phyloP scores from a whole-genome alignment of 2,113 vertebrate genomes.

The Dendropsophus ebraccatus region DNA sequence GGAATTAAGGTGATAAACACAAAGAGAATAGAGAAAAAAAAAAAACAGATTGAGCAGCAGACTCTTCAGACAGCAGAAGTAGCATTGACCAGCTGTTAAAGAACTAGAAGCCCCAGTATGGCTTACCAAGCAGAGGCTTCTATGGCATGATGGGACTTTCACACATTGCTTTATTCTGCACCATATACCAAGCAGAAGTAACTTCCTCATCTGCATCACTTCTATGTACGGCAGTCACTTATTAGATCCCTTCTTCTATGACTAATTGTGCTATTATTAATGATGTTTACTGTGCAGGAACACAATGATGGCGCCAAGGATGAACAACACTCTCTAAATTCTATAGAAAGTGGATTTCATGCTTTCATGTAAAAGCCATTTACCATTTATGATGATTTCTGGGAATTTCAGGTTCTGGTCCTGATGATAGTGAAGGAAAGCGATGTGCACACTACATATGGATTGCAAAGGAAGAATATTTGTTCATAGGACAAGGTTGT shows the following conservation, averaged over 20 bases:
- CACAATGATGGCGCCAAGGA: background rate
- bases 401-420: too few species aligned
- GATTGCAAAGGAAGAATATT: too few species aligned
- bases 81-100: background rate
- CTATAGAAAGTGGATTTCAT: background rate
- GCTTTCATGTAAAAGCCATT: background rate
- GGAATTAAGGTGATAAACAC: constrained; percentile 1
- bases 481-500: too few species aligned
- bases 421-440: too few species aligned
- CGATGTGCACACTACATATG: too few species aligned
- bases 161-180: background rate
- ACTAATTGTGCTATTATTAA: background rate
- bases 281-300: background rate
- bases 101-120: background rate
- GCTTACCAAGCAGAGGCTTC: background rate
- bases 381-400: background rate
- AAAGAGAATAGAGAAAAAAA: background rate
- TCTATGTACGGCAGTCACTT: background rate
- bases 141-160: background rate
- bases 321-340: background rate
- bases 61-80: background rate
- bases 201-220: background rate
- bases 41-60: constrained; percentile 33
- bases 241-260: background rate
- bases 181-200: constrained; percentile 1